Percentiles rank a stretch among this genome's conserved stretches.
Conservation (phyloP, 2,797 vertebrate genomes). For the Lutjanus campechanus region DNA sequence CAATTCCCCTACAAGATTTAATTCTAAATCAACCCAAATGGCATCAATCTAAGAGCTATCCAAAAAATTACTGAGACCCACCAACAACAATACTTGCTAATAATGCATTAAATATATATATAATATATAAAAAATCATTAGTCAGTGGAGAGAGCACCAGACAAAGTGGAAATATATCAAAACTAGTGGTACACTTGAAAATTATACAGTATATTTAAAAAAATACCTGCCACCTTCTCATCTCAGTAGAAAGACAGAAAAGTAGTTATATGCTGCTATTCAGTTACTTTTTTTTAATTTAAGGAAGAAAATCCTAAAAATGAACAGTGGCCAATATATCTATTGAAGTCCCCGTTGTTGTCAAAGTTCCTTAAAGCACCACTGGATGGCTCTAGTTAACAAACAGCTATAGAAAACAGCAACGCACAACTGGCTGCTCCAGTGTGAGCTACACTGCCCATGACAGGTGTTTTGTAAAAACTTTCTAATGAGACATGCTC, state of each 20-base stretch:
- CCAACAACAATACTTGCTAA: neutral
- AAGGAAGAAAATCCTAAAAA: neutral
- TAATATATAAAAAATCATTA: neutral
- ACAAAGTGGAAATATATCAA: neutral
- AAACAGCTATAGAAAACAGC: constrained; percentile 49
- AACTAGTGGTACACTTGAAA: neutral
- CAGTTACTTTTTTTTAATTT: neutral
- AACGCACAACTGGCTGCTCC: constrained; percentile 17
- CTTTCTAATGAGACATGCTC: neutral
- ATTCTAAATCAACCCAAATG: neutral
- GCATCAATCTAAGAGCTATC: neutral
- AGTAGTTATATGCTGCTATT: neutral
- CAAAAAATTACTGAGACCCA: neutral
- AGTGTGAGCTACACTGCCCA: no score
- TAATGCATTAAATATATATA: neutral
- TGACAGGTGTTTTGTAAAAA: constrained; percentile 41
- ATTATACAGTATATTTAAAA: no score
- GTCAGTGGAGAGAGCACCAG: neutral
- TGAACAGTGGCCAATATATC: neutral
- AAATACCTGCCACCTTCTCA: neutral
- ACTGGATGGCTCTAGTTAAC: constrained; percentile 84
- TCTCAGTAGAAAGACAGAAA: neutral
- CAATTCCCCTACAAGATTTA: neutral
- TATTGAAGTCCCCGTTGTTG: neutral
- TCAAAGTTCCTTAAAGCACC: constrained; percentile 67